Conservation (phyloP, 1,140 invertebrate species). For the Drosophila saltans region DNA sequence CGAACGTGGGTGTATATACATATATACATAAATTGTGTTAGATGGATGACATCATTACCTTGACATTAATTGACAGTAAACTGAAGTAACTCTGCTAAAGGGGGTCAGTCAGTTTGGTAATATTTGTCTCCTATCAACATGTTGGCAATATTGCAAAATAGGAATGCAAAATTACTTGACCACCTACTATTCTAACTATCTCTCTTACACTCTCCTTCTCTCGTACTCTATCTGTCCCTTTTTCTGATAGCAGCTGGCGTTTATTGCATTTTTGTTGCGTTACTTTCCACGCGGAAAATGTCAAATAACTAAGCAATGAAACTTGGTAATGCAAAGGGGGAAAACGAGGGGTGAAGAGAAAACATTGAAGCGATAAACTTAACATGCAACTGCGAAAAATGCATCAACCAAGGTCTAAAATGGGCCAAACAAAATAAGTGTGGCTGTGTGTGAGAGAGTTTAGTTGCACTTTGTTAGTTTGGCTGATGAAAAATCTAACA, state of each 20-base stretch:
- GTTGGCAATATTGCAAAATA: conserved; percentile 58
- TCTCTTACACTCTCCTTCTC: neutral
- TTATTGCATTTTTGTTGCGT: conserved; percentile 72
- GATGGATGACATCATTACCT: conserved; percentile 67
- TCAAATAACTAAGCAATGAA: conserved; percentile 29
- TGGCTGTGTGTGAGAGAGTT: conserved; percentile 26
- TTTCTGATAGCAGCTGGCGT: conserved; percentile 51
- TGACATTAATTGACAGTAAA: conserved; percentile 40
- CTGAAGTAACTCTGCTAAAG: conserved; percentile 1
- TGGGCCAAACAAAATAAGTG: neutral
- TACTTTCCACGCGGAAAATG: conserved; percentile 45
- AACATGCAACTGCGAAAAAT: conserved; percentile 62
- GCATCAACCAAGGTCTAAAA: conserved; percentile 23
- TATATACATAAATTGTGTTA: conserved; percentile 18
- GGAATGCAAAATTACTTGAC: conserved; percentile 69
- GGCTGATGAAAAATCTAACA: conserved; percentile 47
- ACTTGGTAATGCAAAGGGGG: neutral
- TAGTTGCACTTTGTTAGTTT: conserved; percentile 32
- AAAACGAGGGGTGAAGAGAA: conserved; percentile 1
- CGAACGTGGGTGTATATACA: conserved; percentile 31
- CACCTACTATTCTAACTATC: conserved; percentile 5
- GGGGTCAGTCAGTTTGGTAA: neutral
- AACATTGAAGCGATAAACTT: conserved; percentile 47
- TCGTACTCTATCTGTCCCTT: neutral
- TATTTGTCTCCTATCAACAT: neutral